Percentiles rank a stretch among this genome's conserved stretches.
phyloP scores from a whole-genome alignment of 2,113 vertebrate species.

The Philantomba maxwellii region DNA sequence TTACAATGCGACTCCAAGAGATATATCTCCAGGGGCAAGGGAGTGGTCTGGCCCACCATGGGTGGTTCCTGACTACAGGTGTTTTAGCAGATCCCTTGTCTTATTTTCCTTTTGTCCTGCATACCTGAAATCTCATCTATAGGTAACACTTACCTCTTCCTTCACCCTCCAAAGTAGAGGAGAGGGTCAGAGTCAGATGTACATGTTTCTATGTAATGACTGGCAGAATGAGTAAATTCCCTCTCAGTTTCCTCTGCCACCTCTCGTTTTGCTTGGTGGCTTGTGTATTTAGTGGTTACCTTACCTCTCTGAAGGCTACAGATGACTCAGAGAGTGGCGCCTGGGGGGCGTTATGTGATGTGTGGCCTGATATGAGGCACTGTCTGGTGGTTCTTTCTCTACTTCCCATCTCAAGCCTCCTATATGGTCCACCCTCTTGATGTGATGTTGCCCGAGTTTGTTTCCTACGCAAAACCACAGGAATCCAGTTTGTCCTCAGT shows the following conservation, averaged over 20 bases:
- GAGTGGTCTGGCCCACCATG: background rate
- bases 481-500: background rate
- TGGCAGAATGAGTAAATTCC: background rate
- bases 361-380: background rate
- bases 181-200: background rate
- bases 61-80: background rate
- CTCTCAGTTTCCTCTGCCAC: background rate
- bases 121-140: background rate
- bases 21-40: background rate
- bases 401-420: background rate
- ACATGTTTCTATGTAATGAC: background rate
- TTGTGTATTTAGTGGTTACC: background rate
- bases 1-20: accelerated
- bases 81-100: background rate
- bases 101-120: background rate
- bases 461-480: background rate
- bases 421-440: background rate
- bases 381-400: background rate
- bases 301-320: background rate
- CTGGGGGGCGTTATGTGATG: background rate
- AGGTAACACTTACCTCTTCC: background rate
- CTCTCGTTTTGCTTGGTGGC: background rate
- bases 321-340: background rate
- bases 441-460: background rate
- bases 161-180: background rate